Evolutionary conservation across 2,888 invertebrate species (phyloP).

Genomic region (Sceliomorpha sp.): DNA sequence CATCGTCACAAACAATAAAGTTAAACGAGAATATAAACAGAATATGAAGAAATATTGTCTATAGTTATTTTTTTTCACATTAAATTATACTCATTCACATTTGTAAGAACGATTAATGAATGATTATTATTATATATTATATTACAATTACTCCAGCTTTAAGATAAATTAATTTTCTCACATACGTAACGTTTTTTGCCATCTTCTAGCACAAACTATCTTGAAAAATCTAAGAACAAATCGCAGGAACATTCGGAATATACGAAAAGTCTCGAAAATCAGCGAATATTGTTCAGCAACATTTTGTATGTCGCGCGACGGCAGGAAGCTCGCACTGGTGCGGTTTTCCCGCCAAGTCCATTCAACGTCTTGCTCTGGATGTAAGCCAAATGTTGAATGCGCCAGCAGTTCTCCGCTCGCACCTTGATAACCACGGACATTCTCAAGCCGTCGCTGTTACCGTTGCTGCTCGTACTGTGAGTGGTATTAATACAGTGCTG

Average conservation of each 20-base stretch:
- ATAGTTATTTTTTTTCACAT: no score
- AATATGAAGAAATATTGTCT: no score
- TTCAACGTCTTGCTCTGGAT: conserved; percentile 75
- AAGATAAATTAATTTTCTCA: no score
- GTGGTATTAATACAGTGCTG: conserved; percentile 34
- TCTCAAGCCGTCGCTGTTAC: conserved; percentile 48
- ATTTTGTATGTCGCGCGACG: conserved; percentile 41
- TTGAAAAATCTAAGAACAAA: not conserved
- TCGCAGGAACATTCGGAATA: not conserved
- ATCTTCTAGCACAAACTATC: no score
- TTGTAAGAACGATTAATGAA: no score
- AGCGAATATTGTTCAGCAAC: conserved; percentile 10
- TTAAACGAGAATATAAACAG: no score
- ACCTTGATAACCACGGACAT: conserved; percentile 47
- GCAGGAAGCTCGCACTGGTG: conserved; percentile 54
- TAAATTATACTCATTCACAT: no score
- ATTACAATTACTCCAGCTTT: no score
- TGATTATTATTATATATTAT: no score
- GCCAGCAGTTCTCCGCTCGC: conserved; percentile 57
- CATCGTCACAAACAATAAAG: no score
- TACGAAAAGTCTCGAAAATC: conserved; percentile 9
- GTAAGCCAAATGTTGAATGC: conserved; percentile 75
- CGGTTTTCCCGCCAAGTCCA: conserved; percentile 78
- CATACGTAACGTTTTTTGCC: no score
- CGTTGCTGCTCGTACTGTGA: conserved; percentile 33